Base-by-base conservation (phyloP, 1,140 invertebrate species). In the Myzus persicae region DNA sequence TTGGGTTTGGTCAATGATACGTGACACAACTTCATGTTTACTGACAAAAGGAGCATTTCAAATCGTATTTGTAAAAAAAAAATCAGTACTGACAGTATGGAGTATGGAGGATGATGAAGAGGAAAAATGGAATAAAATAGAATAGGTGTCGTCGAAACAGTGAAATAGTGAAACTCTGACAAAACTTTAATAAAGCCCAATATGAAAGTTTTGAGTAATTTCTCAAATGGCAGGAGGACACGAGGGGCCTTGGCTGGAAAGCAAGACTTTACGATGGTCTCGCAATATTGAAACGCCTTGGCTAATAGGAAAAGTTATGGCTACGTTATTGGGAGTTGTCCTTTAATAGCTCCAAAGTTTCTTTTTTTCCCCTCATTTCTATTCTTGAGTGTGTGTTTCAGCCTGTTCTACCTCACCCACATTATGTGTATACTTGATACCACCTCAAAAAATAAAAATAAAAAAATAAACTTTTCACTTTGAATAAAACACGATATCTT, bases 121-220 rank as follows among this genome's bases (percentile, higher is more conserved):
- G 9, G 22, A 14, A 38, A 11, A 38, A 54, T 24, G 76, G 67
- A n/a, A 85, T 31, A 42, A 84, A 84, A 85, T 54, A 82, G 36
- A 93, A 85, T 85, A 85, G 67, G 90, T 82, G 90, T 92, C 59
- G 67, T 92, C 20, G 46, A 81, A 92, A 82, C 44, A 92, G 36
- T 31, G 46, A 81, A 93, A 85, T 84, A 91, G 90, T 46, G 36
- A 92, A 84, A 92, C 81, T 85, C 46, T 42, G 81, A 93, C 76
- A 85, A 93, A 93, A 93, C 81, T 93, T 93, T 93, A 93, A 93
- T 93, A 93, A 93, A 84, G 91, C 91, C 76, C 81, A 93, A 82
- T 93, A 93, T 85, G 91, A 93, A 93, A 93, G 81, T 93, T 93
- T 93, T 85, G 91, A 84, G 91, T 93, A 93, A 93, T 93, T 93